Conservation (phyloP, 2,113 vertebrate genomes). For the Promerops cafer region DNA sequence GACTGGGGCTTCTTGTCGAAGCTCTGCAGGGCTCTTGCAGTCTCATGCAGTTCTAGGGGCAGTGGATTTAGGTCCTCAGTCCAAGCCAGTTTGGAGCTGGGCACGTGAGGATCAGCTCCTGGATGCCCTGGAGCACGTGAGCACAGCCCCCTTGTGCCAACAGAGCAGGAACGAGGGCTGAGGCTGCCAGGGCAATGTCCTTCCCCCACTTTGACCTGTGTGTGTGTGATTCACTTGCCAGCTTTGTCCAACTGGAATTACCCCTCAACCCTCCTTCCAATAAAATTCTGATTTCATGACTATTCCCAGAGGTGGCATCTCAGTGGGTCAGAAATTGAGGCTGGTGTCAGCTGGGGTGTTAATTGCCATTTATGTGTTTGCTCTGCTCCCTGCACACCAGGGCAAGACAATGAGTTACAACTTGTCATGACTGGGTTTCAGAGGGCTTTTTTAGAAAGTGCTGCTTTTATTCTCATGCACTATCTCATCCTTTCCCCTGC, state of each 20-base stretch:
- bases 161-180: background rate
- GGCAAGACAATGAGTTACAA: background rate
- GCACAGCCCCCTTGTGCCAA: background rate
- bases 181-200: background rate
- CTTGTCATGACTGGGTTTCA: background rate
- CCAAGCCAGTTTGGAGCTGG: background rate
- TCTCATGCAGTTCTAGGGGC: background rate
- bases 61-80: background rate
- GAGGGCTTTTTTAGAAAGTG: background rate
- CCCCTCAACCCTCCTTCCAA: background rate
- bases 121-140: rapidly evolving
- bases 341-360: background rate
- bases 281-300: background rate
- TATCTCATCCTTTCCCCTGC: background rate
- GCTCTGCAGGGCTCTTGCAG: background rate
- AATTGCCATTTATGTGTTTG: background rate
- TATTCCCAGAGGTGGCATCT: background rate
- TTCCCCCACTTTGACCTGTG: rapidly evolving
- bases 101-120: rapidly evolving
- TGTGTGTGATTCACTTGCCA: background rate
- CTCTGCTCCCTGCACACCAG: background rate
- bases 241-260: background rate
- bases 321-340: background rate
- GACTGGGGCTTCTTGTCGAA: background rate
- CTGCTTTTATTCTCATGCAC: background rate